These are phyloP conservation scores for Anabacerthia variegaticeps DNA, from an alignment of 2,797 vertebrate genomes.

Conservation along the genomic window DNA sequence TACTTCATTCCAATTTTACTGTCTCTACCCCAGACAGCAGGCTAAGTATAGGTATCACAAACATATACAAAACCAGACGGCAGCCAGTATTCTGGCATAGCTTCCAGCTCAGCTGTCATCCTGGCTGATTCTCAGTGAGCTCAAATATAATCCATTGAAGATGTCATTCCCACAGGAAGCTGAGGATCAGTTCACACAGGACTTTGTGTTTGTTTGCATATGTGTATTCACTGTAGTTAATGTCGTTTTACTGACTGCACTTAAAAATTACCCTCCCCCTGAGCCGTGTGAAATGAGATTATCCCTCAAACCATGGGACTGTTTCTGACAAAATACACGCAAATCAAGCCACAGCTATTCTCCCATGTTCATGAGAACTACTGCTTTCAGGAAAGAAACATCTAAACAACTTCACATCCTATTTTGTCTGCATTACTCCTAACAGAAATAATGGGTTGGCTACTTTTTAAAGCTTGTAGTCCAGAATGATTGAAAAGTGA, in stretches of 20 bases:
- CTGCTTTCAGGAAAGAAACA: neutral
- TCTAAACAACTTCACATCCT: neutral
- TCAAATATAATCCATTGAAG: conserved; percentile 25
- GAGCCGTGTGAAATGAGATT: conserved; percentile 41
- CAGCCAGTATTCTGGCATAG: neutral
- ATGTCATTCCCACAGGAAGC: conserved; percentile 51
- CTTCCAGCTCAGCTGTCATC: conserved; percentile 34
- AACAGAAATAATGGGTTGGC: neutral
- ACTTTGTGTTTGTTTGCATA: conserved; percentile 46
- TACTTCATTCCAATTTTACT: neutral
- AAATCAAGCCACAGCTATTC: neutral
- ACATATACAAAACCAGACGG: neutral
- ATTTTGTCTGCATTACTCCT: neutral
- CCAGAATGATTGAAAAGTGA: neutral
- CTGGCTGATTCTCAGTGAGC: neutral
- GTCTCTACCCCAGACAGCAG: neutral
- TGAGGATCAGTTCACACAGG: conserved; percentile 55
- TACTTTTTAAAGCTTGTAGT: neutral
- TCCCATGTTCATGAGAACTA: neutral
- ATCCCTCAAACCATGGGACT: neutral
- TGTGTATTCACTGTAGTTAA: conserved; percentile 10
- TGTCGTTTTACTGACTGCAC: conserved; percentile 41
- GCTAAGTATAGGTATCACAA: neutral
- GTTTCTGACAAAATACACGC: neutral
- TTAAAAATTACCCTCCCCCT: neutral